A percentile compares a stretch with the other conserved stretches of the same genome.
Conservation (phyloP, 1,140 invertebrate species). For the Carcinoscorpius rotundicauda region DNA sequence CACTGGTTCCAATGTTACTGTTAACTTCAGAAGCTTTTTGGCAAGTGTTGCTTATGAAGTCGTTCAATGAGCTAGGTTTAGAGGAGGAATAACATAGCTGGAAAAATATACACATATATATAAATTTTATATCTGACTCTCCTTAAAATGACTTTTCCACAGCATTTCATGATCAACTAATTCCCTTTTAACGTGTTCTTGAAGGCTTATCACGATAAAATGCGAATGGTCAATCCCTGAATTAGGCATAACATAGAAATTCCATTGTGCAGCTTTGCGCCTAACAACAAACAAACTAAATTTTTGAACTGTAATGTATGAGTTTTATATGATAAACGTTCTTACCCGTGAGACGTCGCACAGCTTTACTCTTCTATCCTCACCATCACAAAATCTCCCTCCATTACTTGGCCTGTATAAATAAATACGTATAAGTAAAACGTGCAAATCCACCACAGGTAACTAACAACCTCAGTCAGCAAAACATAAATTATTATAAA, state of each 20-base stretch:
- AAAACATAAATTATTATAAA: neutral
- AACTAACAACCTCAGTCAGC: neutral
- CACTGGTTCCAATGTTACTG: conserved; percentile 17
- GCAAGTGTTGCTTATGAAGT: conserved; percentile 24
- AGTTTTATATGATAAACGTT: neutral
- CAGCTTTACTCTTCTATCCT: conserved; percentile 44
- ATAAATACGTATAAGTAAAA: conserved; percentile 5
- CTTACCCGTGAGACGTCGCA: conserved; percentile 50
- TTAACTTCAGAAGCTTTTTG: conserved; percentile 18
- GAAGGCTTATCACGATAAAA: too few relatives aligned
- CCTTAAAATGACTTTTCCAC: too few relatives aligned
- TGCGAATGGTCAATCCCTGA: too few relatives aligned
- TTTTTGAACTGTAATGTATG: too few relatives aligned
- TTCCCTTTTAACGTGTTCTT: too few relatives aligned
- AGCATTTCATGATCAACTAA: too few relatives aligned
- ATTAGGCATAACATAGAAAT: too few relatives aligned
- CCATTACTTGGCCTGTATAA: conserved; percentile 35
- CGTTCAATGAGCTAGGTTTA: conserved; percentile 15
- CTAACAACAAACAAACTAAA: too few relatives aligned
- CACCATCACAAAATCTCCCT: conserved; percentile 45
- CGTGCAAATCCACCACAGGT: neutral
- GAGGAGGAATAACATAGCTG: conserved; percentile 13
- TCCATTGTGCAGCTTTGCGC: too few relatives aligned
- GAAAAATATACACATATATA: neutral
- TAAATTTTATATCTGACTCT: too few relatives aligned